These are phyloP conservation scores for Anagrus nilaparvatae DNA, from an alignment of 1,140 invertebrate genomes.

Conservation along the genomic window DNA sequence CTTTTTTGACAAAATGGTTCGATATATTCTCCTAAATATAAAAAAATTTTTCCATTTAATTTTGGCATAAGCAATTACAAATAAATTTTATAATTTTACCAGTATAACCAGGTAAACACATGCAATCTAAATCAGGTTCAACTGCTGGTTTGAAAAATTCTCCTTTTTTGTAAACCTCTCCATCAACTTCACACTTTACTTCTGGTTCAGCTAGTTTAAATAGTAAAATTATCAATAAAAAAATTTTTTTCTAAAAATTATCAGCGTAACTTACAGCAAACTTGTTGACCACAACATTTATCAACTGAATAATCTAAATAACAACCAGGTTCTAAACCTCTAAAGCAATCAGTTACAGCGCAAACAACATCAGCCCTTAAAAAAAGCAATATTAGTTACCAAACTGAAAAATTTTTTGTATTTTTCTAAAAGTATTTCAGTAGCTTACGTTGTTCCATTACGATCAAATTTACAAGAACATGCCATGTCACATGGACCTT, in stretches of 20 bases:
- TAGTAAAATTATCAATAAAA: not conserved
- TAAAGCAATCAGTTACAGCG: not conserved
- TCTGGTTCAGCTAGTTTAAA: not conserved
- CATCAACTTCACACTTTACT: not conserved
- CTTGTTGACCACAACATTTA: not conserved
- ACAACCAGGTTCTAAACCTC: not conserved
- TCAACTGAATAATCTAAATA: not conserved
- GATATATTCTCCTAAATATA: not conserved
- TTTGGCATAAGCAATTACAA: not conserved
- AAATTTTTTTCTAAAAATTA: too few species aligned
- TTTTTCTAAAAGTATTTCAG: not conserved
- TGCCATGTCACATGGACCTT: not conserved
- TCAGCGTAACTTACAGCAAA: not conserved
- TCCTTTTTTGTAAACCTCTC: not conserved
- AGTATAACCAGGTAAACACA: not conserved
- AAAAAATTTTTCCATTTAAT: too few species aligned
- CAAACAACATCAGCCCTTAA: slow-evolving; percentile 1
- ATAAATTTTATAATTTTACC: not conserved
- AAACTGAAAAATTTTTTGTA: not conserved
- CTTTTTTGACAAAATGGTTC: slow-evolving; percentile 1
- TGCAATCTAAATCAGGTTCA: not conserved
- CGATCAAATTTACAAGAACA: not conserved
- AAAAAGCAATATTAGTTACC: not conserved
- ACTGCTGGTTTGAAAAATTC: not conserved
- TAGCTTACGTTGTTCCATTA: not conserved